phyloP scores from a whole-genome alignment of 2,113 vertebrate genomes.

The Oncorhynchus kisutch region DNA sequence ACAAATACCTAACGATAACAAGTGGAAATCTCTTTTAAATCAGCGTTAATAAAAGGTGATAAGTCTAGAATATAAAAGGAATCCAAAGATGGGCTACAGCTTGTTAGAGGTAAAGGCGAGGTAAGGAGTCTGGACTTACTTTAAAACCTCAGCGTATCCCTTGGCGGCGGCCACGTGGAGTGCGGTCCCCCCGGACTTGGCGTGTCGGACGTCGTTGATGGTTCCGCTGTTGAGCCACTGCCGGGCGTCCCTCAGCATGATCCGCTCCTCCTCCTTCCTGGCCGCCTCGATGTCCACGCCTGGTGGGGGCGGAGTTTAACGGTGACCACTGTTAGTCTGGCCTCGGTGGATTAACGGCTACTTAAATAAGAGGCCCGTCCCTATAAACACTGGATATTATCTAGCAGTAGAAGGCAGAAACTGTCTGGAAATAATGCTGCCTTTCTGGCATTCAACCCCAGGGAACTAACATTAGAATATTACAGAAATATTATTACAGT shows the following conservation, averaged over 20 bases:
- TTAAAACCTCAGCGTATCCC: constrained; percentile 98
- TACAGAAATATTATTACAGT: no score
- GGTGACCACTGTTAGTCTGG: background rate
- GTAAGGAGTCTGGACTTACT: constrained; percentile 78
- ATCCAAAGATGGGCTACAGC: background rate
- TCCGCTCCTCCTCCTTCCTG: constrained; percentile 94
- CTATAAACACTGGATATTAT: background rate
- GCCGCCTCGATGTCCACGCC: constrained; percentile 96
- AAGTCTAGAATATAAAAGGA: background rate
- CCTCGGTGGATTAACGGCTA: constrained; percentile 21
- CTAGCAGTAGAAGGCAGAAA: background rate
- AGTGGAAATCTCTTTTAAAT: background rate
- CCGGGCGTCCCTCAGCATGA: constrained; percentile 94
- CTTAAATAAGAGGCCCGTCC: background rate
- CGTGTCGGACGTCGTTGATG: constrained; percentile 89
- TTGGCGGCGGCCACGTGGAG: constrained; percentile 97
- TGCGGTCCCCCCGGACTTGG: constrained; percentile 95
- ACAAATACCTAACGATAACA: background rate
- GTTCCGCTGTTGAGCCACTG: constrained; percentile 99
- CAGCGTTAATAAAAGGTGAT: background rate
- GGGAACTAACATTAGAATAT: background rate
- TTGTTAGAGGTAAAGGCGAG: background rate
- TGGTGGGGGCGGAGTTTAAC: constrained; percentile 47
- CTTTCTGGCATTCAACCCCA: background rate
- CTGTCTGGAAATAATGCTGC: background rate